Percentiles rank a stretch among this genome's conserved stretches.
phyloP scores from a whole-genome alignment of 2,113 vertebrate species.

The Orthonyx spaldingii region DNA sequence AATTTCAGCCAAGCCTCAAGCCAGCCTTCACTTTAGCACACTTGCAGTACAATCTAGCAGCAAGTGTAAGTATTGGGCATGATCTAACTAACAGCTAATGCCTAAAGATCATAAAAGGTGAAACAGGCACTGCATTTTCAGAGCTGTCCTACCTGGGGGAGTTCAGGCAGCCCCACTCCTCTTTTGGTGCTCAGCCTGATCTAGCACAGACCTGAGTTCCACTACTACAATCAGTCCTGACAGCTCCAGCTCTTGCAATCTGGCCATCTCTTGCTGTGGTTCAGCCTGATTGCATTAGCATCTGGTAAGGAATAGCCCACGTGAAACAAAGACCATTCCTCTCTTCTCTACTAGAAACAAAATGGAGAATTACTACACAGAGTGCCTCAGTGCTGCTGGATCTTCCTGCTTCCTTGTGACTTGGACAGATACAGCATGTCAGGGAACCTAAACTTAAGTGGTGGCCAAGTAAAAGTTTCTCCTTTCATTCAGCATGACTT shows the following conservation, averaged over 20 bases:
- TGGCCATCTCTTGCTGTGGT: background rate
- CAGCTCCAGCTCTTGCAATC: background rate
- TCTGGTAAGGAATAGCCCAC: background rate
- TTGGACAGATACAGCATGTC: background rate
- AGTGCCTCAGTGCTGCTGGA: background rate
- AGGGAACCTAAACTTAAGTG: background rate
- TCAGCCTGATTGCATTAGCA: background rate
- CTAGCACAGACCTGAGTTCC: background rate
- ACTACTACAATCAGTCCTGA: background rate
- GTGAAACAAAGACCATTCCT: background rate
- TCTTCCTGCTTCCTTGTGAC: background rate
- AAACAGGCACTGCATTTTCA: background rate
- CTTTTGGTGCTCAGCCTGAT: background rate
- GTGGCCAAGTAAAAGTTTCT: background rate
- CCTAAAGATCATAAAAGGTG: background rate
- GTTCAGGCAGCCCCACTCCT: background rate
- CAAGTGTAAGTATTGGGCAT: background rate
- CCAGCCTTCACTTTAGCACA: background rate
- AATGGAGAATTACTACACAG: background rate
- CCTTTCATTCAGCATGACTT: background rate
- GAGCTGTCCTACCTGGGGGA: background rate
- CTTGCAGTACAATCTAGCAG: background rate
- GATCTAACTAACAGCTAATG: background rate
- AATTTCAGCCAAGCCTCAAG: background rate
- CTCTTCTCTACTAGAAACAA: background rate